Evolutionary conservation across 1,140 invertebrate genomes (phyloP).

Genomic region (Euglossa dilemma): DNA sequence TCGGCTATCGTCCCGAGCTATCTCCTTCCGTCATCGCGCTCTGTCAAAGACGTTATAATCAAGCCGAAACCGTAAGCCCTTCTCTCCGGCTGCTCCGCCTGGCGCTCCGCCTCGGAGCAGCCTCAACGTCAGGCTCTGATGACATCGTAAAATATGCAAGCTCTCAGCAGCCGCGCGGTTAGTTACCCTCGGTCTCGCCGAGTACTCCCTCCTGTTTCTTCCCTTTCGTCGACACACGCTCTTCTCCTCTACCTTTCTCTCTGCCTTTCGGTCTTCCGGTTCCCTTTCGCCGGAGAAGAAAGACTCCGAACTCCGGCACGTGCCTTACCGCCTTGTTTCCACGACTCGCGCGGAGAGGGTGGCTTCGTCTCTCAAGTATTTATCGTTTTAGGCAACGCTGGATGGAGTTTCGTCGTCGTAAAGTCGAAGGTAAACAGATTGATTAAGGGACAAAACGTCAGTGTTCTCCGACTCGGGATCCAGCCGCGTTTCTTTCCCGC

Average conservation of each 20-base stretch:
- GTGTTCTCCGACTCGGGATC: too few species aligned
- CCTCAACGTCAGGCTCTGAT: slow-evolving; percentile 38
- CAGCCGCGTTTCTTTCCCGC: not conserved
- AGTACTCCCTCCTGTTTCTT: not conserved
- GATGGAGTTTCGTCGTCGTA: not conserved
- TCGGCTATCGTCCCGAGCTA: not conserved
- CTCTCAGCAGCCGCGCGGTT: slow-evolving; percentile 41
- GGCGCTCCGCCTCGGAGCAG: slow-evolving; percentile 12
- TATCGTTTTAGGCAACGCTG: not conserved
- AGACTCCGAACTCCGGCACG: not conserved
- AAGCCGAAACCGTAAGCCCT: not conserved
- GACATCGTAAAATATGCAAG: slow-evolving; percentile 69
- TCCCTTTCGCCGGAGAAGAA: not conserved
- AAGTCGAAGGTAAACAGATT: not conserved
- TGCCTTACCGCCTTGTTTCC: not conserved
- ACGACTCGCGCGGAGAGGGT: too few species aligned
- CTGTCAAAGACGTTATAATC: slow-evolving; percentile 44
- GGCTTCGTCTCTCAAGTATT: not conserved
- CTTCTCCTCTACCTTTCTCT: not conserved
- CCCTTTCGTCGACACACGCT: not conserved
- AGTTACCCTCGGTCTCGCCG: slow-evolving; percentile 40
- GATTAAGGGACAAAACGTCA: not conserved
- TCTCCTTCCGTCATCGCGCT: slow-evolving; percentile 31
- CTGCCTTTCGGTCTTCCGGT: not conserved
- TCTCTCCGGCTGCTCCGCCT: slow-evolving; percentile 13